phyloP scores from a whole-genome alignment of 2,113 vertebrate genomes.

The Brienomyrus longianalis region DNA sequence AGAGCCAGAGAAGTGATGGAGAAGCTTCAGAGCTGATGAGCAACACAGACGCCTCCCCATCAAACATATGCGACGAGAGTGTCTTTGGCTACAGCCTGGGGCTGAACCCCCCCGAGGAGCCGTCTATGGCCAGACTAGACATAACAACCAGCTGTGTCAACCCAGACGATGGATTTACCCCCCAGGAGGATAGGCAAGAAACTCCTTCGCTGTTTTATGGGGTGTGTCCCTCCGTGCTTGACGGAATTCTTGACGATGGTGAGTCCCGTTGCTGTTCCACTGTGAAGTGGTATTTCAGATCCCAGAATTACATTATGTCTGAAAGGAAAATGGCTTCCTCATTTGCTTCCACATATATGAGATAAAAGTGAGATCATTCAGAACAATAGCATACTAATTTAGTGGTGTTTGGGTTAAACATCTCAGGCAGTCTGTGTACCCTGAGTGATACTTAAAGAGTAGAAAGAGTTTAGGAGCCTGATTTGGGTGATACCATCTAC shows the following conservation, averaged over 20 bases:
- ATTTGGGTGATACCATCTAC: background rate
- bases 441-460: background rate
- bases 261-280: background rate
- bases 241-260: background rate
- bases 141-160: background rate
- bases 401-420: background rate
- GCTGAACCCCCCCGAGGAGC: background rate
- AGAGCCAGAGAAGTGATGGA: background rate
- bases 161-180: background rate
- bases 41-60: background rate
- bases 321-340: background rate
- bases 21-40: background rate
- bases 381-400: background rate
- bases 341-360: background rate
- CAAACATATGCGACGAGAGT: background rate
- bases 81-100: background rate
- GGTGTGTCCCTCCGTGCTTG: background rate
- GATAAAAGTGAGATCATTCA: background rate
- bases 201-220: background rate
- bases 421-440: background rate
- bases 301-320: background rate
- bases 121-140: background rate
- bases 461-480: background rate
- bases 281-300: background rate
- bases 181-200: background rate